Evolutionary conservation across 2,888 invertebrate species (phyloP).

Genomic region (Calameuta filiformis): DNA sequence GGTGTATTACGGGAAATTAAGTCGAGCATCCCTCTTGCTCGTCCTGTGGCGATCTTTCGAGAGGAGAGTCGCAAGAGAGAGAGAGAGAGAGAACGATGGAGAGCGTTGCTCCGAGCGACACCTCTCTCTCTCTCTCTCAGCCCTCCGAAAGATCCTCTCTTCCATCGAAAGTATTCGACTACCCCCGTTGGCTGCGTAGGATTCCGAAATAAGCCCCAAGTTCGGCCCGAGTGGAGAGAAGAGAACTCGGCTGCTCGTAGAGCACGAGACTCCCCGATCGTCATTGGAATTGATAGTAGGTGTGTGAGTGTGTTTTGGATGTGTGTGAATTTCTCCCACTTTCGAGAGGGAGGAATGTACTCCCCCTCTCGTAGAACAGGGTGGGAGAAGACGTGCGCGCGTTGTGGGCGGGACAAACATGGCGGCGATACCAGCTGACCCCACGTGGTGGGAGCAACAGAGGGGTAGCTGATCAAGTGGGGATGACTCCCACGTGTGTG

Average conservation of each 20-base stretch:
- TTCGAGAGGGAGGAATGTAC: no score
- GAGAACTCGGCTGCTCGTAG: no score
- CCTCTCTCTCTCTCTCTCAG: conserved; percentile 31
- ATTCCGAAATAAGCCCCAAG: conserved; percentile 55
- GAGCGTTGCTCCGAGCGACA: conserved; percentile 50
- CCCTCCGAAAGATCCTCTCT: conserved; percentile 24
- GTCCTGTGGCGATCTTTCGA: not conserved
- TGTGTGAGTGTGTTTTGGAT: conserved; percentile 18
- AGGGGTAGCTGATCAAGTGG: conserved; percentile 50
- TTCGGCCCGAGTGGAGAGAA: conserved; percentile 3
- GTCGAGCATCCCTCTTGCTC: conserved; percentile 47
- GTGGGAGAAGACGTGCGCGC: conserved; percentile 47
- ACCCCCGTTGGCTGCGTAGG: conserved; percentile 43
- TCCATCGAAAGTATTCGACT: conserved; percentile 10
- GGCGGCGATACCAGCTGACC: conserved; percentile 54
- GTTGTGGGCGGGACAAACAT: conserved; percentile 62
- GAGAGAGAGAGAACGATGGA: no score
- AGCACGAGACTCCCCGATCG: conserved; percentile 22
- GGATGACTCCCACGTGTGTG: conserved; percentile 31
- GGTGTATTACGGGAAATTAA: conserved; percentile 51
- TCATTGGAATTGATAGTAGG: conserved; percentile 36
- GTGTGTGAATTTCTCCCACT: conserved; percentile 23
- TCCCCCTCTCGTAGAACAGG: conserved; percentile 21
- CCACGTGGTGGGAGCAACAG: conserved; percentile 47
- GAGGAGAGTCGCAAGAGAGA: no score